These are phyloP conservation scores for Hirtodrosophila alboralis DNA, from an alignment of 2,888 invertebrate genomes.

Conservation along the genomic window DNA sequence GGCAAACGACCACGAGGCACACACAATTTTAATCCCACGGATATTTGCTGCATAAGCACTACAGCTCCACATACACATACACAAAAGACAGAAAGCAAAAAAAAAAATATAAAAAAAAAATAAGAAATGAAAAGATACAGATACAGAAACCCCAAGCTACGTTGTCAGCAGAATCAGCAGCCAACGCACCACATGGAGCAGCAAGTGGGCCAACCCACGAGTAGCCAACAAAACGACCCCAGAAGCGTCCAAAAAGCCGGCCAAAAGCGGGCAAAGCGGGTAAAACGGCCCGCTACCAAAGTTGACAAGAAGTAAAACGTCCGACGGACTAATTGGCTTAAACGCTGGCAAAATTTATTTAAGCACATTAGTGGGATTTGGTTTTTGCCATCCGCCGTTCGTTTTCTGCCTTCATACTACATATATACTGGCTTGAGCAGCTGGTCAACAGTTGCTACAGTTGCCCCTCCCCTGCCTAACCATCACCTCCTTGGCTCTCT, in stretches of 20 bases:
- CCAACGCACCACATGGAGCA: constrained; percentile 57
- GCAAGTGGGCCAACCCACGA: constrained; percentile 71
- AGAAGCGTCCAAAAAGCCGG: constrained; percentile 32
- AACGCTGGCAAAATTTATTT: constrained; percentile 80
- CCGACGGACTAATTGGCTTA: constrained; percentile 84
- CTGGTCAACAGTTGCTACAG: constrained; percentile 49
- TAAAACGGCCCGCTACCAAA: constrained; percentile 69
- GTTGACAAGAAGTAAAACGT: constrained; percentile 83
- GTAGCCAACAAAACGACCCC: constrained; percentile 29
- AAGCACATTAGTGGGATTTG: constrained; percentile 82
- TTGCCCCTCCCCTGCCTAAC: too few relatives aligned
- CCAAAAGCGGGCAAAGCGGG: constrained; percentile 42
- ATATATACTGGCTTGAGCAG: constrained; percentile 39
- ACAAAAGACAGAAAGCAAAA: constrained; percentile 11
- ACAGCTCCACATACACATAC: constrained; percentile 32
- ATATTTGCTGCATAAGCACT: constrained; percentile 80
- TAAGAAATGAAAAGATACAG: constrained; percentile 25
- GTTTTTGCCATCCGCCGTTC: constrained; percentile 58
- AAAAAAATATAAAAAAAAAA: constrained; percentile 9
- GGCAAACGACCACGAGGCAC: constrained; percentile 46
- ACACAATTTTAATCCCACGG: constrained; percentile 80
- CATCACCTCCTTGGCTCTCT: too few relatives aligned
- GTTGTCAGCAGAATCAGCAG: constrained; percentile 68
- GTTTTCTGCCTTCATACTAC: constrained; percentile 23
- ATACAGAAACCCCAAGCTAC: constrained; percentile 53